These are phyloP conservation scores for Stegastes partitus DNA, from an alignment of 2,113 vertebrate genomes.

Conservation along the genomic window DNA sequence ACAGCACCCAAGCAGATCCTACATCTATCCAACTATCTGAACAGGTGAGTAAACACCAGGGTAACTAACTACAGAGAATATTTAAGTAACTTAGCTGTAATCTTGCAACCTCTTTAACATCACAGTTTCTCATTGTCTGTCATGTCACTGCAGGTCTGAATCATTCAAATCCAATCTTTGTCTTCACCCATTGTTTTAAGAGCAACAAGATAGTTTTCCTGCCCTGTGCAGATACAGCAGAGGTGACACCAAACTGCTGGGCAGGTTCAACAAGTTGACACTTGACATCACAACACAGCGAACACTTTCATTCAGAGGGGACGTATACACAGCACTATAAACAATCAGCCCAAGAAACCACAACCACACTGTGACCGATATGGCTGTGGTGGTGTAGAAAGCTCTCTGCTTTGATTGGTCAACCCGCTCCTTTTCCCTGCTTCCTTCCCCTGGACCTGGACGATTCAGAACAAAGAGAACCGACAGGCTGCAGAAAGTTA, in stretches of 20 bases:
- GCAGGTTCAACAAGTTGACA: background rate
- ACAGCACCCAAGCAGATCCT: too few species aligned
- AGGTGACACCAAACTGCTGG: background rate
- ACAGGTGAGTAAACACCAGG: too few species aligned
- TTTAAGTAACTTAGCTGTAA: too few species aligned
- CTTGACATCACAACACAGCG: background rate
- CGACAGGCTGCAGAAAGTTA: conserved; percentile 27
- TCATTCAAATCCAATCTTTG: background rate
- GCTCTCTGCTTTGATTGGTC: conserved; percentile 46
- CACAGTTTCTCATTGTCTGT: too few species aligned
- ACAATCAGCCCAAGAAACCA: conserved; percentile 4
- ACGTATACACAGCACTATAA: background rate
- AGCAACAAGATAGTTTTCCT: background rate
- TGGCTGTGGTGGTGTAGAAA: conserved; percentile 20
- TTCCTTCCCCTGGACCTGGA: conserved; percentile 42
- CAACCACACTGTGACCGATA: background rate
- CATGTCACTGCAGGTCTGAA: too few species aligned
- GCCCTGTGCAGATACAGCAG: conserved; percentile 10
- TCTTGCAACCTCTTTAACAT: too few species aligned
- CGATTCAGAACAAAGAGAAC: conserved; percentile 26
- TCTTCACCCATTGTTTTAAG: background rate
- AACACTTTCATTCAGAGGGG: background rate
- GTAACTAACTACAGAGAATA: too few species aligned
- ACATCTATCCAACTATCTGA: too few species aligned
- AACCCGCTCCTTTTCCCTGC: background rate